Percentiles rank a stretch among this genome's conserved stretches.
Evolutionary conservation across 1,140 invertebrate species (phyloP).

Genomic region (Lanistes nyassanus): DNA sequence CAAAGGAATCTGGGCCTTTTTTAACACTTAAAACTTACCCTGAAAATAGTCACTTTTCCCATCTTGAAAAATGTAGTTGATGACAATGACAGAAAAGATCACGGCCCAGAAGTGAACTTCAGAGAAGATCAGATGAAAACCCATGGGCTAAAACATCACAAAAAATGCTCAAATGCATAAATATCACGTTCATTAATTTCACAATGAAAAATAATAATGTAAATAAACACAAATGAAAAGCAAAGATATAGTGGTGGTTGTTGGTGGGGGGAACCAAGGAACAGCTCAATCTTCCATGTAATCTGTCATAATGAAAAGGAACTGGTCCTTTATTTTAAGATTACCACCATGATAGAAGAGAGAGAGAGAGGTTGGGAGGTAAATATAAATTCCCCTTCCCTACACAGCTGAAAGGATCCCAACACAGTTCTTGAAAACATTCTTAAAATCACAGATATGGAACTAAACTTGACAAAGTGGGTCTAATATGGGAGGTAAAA

Average conservation of each 20-base stretch:
- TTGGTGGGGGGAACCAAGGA: too few relatives aligned
- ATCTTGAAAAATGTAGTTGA: constrained; percentile 64
- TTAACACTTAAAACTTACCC: constrained; percentile 39
- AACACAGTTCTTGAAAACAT: too few relatives aligned
- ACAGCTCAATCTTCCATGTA: not conserved
- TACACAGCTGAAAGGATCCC: too few relatives aligned
- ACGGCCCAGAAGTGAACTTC: constrained; percentile 61
- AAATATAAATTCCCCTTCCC: too few relatives aligned
- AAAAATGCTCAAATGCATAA: not conserved
- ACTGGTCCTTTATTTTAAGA: too few relatives aligned
- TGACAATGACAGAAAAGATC: constrained; percentile 61
- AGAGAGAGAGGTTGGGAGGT: not conserved
- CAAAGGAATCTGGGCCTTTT: not conserved
- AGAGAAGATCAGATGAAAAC: constrained; percentile 58
- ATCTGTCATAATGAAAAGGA: not conserved
- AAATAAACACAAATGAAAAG: not conserved
- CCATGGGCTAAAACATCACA: constrained; percentile 52
- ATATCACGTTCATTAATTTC: not conserved
- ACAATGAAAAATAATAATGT: not conserved
- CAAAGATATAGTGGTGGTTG: not conserved
- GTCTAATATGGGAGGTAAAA: too few relatives aligned
- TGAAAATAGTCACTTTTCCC: constrained; percentile 64
- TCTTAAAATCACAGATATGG: too few relatives aligned
- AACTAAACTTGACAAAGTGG: too few relatives aligned
- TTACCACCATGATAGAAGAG: too few relatives aligned